Evolutionary conservation across 2,888 invertebrate species (phyloP), one percentile per base, ranked within the genome.

Genomic region (Colostygia pectinataria): DNA sequence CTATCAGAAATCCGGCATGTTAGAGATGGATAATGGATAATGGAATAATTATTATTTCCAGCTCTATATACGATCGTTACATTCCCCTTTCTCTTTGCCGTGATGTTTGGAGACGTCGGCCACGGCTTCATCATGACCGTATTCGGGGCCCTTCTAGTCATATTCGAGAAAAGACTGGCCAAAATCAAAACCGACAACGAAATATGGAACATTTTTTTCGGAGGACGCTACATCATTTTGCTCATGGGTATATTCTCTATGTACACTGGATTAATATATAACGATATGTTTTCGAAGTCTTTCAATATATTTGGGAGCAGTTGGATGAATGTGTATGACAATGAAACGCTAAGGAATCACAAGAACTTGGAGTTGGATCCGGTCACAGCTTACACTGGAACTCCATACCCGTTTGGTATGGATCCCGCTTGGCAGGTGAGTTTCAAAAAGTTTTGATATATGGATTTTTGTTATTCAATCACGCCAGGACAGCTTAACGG

Each of bases 81-180:
- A 71, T 95, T 95, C 89, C 95, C 95, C 27, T 95, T 95, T 80
- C 87, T 95, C 45, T 95, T 95, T 80, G 94, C 94, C 54, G 93
- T 95, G 53, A 95, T 95, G 95, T 95, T 95, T 77, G 95, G 95
- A 13, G 95, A 95, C 80, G 87, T 92, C 61, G 95, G 95, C 13
- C 95, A 95, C 71, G 95, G 94, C 0, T 59, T 93, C 12, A 85
- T 95, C 51, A 93, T 95, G 93, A 88, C 93, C 2, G 66, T 91
- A 34, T 93, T 94, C 68, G 93, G 92, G 4, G 82, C 91, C 8
- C 92, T 91, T 79, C 90, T 95, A 80, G 92, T 94, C 44, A 67
- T 93, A 37, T 90, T 82, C 59, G 95, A 95, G 71, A 93, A 93
- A 59, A 89, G 80, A 51, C 82, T 95, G 33, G 55, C 79, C 9